Conservation (phyloP, 2,113 vertebrate genomes). For the Triplophysa dalaica region DNA sequence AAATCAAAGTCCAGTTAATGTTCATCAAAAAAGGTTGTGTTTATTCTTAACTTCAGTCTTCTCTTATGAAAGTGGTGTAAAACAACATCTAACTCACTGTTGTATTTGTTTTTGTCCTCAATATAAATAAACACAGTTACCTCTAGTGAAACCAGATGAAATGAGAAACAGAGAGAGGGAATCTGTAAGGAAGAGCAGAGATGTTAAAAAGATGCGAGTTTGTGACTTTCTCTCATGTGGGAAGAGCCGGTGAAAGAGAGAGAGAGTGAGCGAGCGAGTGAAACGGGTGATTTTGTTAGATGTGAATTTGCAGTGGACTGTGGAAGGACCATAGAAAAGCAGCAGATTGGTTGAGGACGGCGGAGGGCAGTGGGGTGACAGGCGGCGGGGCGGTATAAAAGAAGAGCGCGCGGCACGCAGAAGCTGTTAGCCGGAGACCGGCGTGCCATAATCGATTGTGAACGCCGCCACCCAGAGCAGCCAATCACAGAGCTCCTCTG, state of each 20-base stretch:
- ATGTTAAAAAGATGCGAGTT: not conserved
- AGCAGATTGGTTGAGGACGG: conserved; percentile 32
- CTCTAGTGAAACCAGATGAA: too few species aligned
- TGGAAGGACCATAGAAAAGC: conserved; percentile 10
- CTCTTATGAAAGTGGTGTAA: too few species aligned
- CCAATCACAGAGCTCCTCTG: conserved; percentile 71
- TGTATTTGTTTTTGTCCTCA: too few species aligned
- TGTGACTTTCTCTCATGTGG: not conserved
- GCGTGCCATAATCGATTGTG: conserved; percentile 78
- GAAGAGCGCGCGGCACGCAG: conserved; percentile 68
- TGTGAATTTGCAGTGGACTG: not conserved
- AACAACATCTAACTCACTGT: too few species aligned
- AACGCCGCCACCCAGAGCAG: conserved; percentile 69
- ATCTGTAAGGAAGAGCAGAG: too few species aligned
- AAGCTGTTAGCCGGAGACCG: conserved; percentile 76
- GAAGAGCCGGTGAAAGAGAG: not conserved
- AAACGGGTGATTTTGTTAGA: conserved; percentile 11
- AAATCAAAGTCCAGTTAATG: too few species aligned
- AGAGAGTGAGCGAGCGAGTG: not conserved
- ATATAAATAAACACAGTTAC: too few species aligned
- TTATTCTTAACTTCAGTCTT: too few species aligned
- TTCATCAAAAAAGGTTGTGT: too few species aligned
- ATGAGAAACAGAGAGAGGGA: too few species aligned
- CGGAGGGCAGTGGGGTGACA: conserved; percentile 52
- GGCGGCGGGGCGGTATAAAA: conserved; percentile 69